phyloP scores from a whole-genome alignment of 2,113 vertebrate genomes.

The Syngnathoides biaculeatus region DNA sequence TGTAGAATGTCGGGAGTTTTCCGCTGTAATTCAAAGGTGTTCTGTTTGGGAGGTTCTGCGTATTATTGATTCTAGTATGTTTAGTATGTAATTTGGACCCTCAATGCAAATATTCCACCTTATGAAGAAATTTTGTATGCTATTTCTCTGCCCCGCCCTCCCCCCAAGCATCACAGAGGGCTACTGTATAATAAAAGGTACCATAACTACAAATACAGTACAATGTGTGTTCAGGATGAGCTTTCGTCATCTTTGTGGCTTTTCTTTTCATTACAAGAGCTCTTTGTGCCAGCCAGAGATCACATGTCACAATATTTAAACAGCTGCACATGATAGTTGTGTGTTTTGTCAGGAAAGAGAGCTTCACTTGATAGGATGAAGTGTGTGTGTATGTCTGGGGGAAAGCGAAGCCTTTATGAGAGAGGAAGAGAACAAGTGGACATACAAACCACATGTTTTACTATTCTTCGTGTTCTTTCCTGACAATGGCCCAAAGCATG shows the following conservation, averaged over 20 bases:
- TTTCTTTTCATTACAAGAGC: constrained; percentile 43
- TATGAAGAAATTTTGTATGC: constrained; percentile 4
- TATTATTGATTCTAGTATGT: neutral
- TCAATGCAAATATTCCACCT: constrained; percentile 7
- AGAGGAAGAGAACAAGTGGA: neutral
- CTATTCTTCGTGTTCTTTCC: neutral
- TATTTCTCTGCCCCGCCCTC: neutral
- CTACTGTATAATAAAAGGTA: neutral
- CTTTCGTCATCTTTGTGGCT: constrained; percentile 54
- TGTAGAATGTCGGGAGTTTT: too few species aligned
- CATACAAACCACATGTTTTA: neutral
- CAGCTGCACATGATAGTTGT: constrained; percentile 64
- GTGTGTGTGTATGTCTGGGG: constrained; percentile 22
- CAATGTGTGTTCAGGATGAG: constrained; percentile 31
- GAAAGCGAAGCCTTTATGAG: neutral
- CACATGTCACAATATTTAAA: constrained; percentile 77
- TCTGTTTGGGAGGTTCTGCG: too few species aligned
- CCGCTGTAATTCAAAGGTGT: too few species aligned
- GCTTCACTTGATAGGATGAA: constrained; percentile 37
- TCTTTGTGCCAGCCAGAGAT: constrained; percentile 70
- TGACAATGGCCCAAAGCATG: too few species aligned
- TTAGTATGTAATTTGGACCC: neutral
- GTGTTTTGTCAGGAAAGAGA: constrained; percentile 44
- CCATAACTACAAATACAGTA: neutral
- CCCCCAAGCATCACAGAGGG: neutral